phyloP scores from a whole-genome alignment of 1,140 invertebrate species.

The Galendromus occidentalis region DNA sequence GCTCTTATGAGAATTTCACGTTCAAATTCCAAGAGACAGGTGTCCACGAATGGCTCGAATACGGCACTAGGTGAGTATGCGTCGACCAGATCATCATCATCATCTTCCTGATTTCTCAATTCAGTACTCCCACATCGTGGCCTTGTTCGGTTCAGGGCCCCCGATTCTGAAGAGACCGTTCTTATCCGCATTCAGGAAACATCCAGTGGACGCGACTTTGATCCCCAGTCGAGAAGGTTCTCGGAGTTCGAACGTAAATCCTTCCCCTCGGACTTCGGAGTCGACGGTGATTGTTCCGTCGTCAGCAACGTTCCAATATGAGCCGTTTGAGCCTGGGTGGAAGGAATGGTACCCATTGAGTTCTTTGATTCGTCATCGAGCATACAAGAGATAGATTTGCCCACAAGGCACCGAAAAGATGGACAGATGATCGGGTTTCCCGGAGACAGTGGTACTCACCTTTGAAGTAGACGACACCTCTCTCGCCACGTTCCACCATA shows the following conservation, averaged over 20 bases:
- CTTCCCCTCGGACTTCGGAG: constrained; percentile 48
- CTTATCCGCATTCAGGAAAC: constrained; percentile 74
- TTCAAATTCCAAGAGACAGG: neutral
- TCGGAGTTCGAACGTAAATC: constrained; percentile 73
- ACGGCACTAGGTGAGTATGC: too few relatives aligned
- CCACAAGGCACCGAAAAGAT: too few relatives aligned
- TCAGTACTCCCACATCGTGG: constrained; percentile 88
- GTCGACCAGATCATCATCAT: neutral
- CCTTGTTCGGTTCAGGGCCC: constrained; percentile 49
- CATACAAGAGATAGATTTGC: neutral
- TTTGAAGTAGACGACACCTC: constrained; percentile 77
- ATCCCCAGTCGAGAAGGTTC: constrained; percentile 78
- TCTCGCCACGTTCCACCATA: constrained; percentile 63
- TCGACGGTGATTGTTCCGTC: constrained; percentile 62
- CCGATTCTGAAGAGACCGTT: constrained; percentile 75
- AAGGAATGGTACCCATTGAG: too few relatives aligned
- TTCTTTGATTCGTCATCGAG: too few relatives aligned
- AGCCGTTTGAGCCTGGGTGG: constrained; percentile 58
- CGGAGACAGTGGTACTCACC: constrained; percentile 33
- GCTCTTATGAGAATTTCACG: constrained; percentile 3
- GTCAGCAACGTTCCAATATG: constrained; percentile 73
- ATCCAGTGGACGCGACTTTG: constrained; percentile 44
- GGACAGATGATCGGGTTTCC: neutral
- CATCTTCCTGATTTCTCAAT: neutral
- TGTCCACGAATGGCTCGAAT: too few relatives aligned